Evolutionary conservation across 2,888 invertebrate species (phyloP).

Genomic region (Spisula subtruncata): DNA sequence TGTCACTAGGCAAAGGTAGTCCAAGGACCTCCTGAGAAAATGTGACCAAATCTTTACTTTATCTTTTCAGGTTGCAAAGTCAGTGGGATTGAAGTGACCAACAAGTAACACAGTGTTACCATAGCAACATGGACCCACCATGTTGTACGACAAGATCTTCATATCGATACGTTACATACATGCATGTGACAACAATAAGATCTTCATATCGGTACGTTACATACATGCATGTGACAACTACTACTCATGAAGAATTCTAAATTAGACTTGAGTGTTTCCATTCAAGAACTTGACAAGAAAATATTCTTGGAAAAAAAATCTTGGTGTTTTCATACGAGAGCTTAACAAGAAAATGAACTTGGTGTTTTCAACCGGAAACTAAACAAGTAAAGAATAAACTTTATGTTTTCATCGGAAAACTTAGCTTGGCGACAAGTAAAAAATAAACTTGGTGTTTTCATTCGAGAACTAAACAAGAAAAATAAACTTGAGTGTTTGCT

Average conservation of each 20-base stretch:
- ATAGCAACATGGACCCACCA: neutral
- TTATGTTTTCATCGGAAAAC: neutral
- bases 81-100: conserved; percentile 62
- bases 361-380: too few species aligned
- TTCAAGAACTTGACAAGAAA: too few species aligned
- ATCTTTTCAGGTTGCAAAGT: conserved; percentile 66
- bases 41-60: neutral
- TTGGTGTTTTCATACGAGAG: too few species aligned
- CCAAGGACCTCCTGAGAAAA: neutral
- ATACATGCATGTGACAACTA: too few species aligned
- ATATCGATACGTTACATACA: neutral
- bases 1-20: too few species aligned
- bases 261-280: too few species aligned
- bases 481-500: neutral
- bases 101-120: neutral
- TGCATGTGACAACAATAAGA: neutral
- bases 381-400: too few species aligned
- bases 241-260: too few species aligned
- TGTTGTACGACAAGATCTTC: neutral
- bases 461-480: neutral
- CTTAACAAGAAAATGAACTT: too few species aligned
- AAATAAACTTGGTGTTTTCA: neutral
- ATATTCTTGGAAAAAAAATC: too few species aligned
- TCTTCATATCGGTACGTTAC: neutral
- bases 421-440: neutral